Evolutionary conservation across 2,113 vertebrate species (phyloP).

Genomic region (Austrofundulus limnaeus): DNA sequence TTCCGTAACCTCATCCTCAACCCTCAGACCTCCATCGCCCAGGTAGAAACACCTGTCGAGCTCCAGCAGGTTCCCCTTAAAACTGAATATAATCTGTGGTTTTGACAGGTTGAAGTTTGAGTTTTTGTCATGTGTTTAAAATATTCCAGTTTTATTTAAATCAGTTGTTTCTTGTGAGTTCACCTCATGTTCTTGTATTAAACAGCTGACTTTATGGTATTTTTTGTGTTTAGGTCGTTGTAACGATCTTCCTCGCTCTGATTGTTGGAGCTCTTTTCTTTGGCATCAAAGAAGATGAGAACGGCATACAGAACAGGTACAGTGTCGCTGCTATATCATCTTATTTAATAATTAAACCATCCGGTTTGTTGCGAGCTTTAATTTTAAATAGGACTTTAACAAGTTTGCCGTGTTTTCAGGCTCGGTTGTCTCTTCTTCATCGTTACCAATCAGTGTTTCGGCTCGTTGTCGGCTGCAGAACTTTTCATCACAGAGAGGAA

Average conservation of each 20-base stretch:
- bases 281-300: constrained; percentile 61
- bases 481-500: constrained; percentile 92
- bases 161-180: not conserved
- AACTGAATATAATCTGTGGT: not conserved
- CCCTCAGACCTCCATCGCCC: constrained; percentile 91
- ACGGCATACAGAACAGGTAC: constrained; percentile 91
- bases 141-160: too few relatives aligned
- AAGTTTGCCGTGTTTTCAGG: constrained; percentile 66
- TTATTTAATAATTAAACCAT: too few relatives aligned
- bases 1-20: constrained; percentile 89
- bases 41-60: constrained; percentile 72
- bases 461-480: constrained; percentile 85
- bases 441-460: constrained; percentile 92
- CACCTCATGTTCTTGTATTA: not conserved
- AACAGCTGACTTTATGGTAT: not conserved
- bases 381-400: too few relatives aligned
- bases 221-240: constrained; percentile 70
- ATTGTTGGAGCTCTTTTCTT: constrained; percentile 88
- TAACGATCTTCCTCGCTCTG: constrained; percentile 82
- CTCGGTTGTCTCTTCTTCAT: constrained; percentile 91
- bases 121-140: too few relatives aligned
- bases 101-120: not conserved
- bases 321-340: too few relatives aligned
- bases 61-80: not conserved
- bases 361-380: too few relatives aligned